Percentiles rank a stretch among this genome's conserved stretches.
Evolutionary conservation across 1,140 invertebrate genomes (phyloP).

Genomic region (Cydia pomonella): DNA sequence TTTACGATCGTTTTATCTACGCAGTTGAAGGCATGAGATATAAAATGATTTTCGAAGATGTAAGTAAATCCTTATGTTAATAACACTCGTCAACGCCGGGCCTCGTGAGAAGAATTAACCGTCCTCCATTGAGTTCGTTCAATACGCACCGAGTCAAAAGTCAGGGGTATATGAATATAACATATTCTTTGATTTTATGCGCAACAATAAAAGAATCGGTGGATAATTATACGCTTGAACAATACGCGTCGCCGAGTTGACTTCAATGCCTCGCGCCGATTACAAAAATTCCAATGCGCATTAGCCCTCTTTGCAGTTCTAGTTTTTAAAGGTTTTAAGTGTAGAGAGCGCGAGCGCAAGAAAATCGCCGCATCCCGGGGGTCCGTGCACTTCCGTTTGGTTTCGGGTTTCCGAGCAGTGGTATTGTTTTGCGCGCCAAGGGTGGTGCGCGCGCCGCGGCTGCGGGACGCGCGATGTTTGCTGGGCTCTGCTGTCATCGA

Average conservation of each 20-base stretch:
- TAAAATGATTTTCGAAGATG: slow-evolving; percentile 1
- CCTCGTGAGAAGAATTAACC: slow-evolving; percentile 78
- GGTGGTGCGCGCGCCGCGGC: slow-evolving; percentile 48
- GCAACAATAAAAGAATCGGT: slow-evolving; percentile 70
- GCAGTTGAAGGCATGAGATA: neutral
- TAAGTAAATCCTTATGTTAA: slow-evolving; percentile 23
- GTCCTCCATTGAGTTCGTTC: slow-evolving; percentile 61
- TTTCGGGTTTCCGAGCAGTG: slow-evolving; percentile 61
- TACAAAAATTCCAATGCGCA: slow-evolving; percentile 53
- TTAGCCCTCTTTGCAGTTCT: slow-evolving; percentile 59
- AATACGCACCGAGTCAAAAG: slow-evolving; percentile 69
- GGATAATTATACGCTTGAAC: slow-evolving; percentile 75
- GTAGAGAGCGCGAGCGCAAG: slow-evolving; percentile 63
- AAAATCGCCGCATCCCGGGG: slow-evolving; percentile 70
- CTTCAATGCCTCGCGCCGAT: slow-evolving; percentile 62
- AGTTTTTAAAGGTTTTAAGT: slow-evolving; percentile 47
- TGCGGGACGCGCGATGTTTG: slow-evolving; percentile 16
- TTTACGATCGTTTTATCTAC: neutral
- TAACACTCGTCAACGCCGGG: slow-evolving; percentile 45
- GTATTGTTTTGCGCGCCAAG: slow-evolving; percentile 59
- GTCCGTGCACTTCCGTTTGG: slow-evolving; percentile 73
- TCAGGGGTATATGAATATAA: slow-evolving; percentile 70
- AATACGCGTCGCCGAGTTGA: slow-evolving; percentile 64
- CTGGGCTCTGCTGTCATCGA: neutral
- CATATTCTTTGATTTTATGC: slow-evolving; percentile 76